These are phyloP conservation scores for Cygnus buccinator DNA, from an alignment of 2,113 vertebrate species.

Conservation along the genomic window DNA sequence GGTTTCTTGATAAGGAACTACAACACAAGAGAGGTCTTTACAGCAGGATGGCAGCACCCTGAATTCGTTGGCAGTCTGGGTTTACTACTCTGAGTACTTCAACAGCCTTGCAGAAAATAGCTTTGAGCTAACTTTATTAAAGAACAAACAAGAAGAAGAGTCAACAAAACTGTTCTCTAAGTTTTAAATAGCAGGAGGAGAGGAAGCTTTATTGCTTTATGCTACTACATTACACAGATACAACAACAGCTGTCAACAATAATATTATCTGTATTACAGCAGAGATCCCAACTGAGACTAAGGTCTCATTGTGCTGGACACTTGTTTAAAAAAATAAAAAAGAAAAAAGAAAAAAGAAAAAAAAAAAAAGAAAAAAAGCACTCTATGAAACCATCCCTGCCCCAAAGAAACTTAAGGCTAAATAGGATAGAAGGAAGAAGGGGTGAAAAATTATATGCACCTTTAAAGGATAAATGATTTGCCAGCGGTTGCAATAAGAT, in stretches of 20 bases:
- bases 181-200: constrained; percentile 45
- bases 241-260: constrained; percentile 61
- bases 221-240: constrained; percentile 68
- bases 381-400: background rate
- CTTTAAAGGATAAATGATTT: background rate
- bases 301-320: constrained; percentile 32
- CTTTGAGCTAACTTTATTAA: constrained; percentile 43
- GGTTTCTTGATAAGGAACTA: constrained; percentile 49
- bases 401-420: background rate
- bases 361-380: background rate
- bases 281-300: constrained; percentile 31
- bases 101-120: constrained; percentile 28
- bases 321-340: background rate
- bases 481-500: background rate
- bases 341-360: constrained; percentile 21
- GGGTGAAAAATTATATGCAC: background rate
- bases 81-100: constrained; percentile 6
- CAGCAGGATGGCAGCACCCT: constrained; percentile 1
- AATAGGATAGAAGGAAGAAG: background rate
- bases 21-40: constrained; percentile 2
- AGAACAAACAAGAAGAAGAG: constrained; percentile 53
- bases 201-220: constrained; percentile 61
- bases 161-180: constrained; percentile 55
- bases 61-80: background rate
- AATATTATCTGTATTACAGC: constrained; percentile 59